Evolutionary conservation across 2,888 invertebrate genomes (phyloP), one percentile per base, ranked within the genome.

Genomic region (Tachystola acroxantha): DNA sequence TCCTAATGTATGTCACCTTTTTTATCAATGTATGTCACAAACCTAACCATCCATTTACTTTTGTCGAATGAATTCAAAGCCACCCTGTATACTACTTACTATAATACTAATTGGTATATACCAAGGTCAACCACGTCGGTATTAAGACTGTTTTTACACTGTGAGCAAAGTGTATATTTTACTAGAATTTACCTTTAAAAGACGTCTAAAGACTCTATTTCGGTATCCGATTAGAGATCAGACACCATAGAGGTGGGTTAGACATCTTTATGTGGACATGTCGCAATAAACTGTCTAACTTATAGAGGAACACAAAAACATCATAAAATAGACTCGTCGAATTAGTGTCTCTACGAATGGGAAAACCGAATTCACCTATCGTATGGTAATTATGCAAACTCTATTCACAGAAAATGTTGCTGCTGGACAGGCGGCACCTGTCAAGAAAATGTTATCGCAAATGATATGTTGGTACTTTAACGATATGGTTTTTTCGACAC

Each of bases 351-450:
- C 69, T 68, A 56, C 53, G 64, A 66, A 80, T 72, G 80, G 35
- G 78, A 61, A 72, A 76, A 71, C 52, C 66, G 66, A 63, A 64
- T 60, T 58, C 57, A 57, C 43, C 46, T 58, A 60, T 62, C 54
- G 58, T 80, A 84, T 82, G 80, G 72, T 75, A 82, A 85, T 80
- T 74, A 66, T 51, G 53, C 51, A 50, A 64, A 47, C 54, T 54
- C 48, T 44, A 53, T 53, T 16, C 16, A 4, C 6, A 16, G 16
- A 16, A 16, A 16, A 16, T 16, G 6, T 16, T n/a, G n/a, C n/a
- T n/a, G n/a, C n/a, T n/a, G n/a, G n/a, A n/a, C n/a, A n/a, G n/a
- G n/a, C n/a, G n/a, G n/a, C n/a, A n/a, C n/a, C n/a, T n/a, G n/a
- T n/a, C n/a, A n/a, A n/a, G n/a, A n/a, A n/a, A n/a, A n/a, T n/a